Evolutionary conservation across 2,113 vertebrate species (phyloP).

Genomic region (Epinephelus fuscoguttatus): DNA sequence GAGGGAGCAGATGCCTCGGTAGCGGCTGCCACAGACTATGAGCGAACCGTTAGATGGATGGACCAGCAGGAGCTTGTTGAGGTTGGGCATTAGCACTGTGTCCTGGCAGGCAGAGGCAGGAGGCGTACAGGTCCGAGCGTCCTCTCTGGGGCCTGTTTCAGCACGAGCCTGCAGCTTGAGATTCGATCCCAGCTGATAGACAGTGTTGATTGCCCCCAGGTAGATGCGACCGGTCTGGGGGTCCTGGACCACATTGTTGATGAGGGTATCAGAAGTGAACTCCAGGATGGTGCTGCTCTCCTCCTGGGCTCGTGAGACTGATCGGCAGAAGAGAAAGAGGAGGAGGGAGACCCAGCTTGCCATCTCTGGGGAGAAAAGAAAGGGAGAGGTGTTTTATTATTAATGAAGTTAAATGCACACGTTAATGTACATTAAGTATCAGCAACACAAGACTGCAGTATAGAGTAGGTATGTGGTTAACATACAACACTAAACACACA

Average conservation of each 20-base stretch:
- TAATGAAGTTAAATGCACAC: constrained; percentile 38
- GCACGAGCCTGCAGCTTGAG: constrained; percentile 75
- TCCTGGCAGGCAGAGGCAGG: constrained; percentile 89
- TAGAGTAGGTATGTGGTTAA: constrained; percentile 8
- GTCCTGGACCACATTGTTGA: constrained; percentile 93
- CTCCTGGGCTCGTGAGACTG: constrained; percentile 48
- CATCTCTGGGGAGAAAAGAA: constrained; percentile 80
- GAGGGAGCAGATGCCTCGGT: constrained; percentile 93
- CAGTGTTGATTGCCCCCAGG: constrained; percentile 89
- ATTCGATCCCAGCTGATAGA: constrained; percentile 88
- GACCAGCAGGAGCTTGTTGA: constrained; percentile 93
- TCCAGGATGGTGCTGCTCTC: constrained; percentile 33
- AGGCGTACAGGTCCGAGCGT: constrained; percentile 91
- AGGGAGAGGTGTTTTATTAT: constrained; percentile 32
- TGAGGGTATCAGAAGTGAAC: constrained; percentile 82
- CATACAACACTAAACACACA: constrained; percentile 10
- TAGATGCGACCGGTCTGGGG: constrained; percentile 89
- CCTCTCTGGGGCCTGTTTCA: constrained; percentile 86
- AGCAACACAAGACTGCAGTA: neutral
- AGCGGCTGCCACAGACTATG: constrained; percentile 94
- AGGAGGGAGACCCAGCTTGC: constrained; percentile 79
- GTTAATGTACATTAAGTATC: constrained; percentile 23
- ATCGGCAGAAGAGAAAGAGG: constrained; percentile 65
- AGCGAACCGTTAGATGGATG: constrained; percentile 82
- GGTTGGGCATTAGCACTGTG: constrained; percentile 86